Conservation (phyloP, 2,888 invertebrate species). For the Gnatocerus cornutus region DNA sequence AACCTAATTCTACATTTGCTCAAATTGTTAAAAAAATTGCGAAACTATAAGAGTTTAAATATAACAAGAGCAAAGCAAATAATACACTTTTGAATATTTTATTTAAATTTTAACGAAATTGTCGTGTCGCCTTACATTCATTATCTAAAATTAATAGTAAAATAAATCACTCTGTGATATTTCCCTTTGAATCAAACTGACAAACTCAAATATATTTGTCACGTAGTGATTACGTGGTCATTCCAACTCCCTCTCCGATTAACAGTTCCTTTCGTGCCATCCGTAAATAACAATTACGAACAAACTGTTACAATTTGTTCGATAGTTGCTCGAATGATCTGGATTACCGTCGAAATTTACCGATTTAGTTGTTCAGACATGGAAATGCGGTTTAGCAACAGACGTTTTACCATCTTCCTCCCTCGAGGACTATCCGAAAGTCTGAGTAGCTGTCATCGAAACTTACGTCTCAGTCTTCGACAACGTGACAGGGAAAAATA, state of each 20-base stretch:
- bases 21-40: too few relatives aligned
- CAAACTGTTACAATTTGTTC: background rate
- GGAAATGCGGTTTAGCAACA: constrained; percentile 21
- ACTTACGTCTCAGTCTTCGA: constrained; percentile 36
- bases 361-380: constrained; percentile 17
- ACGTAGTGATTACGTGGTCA: background rate
- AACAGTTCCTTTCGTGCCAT: background rate
- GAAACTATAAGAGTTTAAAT: too few relatives aligned
- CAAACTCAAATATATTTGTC: constrained; percentile 9
- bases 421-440: constrained; percentile 36
- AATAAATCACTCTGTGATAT: too few relatives aligned
- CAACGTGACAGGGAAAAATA: constrained; percentile 37
- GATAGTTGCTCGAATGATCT: background rate
- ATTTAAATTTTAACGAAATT: too few relatives aligned
- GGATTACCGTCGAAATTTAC: constrained; percentile 8
- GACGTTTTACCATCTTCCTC: constrained; percentile 21
- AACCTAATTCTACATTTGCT: too few relatives aligned
- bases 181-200: background rate
- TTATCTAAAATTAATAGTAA: too few relatives aligned
- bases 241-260: background rate
- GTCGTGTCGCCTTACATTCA: too few relatives aligned
- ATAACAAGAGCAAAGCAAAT: too few relatives aligned
- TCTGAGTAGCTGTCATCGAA: constrained; percentile 43
- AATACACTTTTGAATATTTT: too few relatives aligned
- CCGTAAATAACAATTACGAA: constrained; percentile 3